phyloP scores from a whole-genome alignment of 2,113 vertebrate genomes.

The Bufo gargarizans region DNA sequence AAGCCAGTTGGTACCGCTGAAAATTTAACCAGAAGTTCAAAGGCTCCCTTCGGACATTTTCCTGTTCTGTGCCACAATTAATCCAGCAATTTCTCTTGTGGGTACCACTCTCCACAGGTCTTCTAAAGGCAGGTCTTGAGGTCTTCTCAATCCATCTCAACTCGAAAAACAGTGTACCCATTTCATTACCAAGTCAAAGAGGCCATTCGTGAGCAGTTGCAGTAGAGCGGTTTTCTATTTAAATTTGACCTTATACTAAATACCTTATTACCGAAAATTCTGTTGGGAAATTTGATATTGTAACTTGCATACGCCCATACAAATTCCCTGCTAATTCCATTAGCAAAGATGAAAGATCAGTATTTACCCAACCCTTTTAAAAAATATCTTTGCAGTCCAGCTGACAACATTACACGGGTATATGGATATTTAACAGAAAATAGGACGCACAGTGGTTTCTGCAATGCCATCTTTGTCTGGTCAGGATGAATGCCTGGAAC shows the following conservation, averaged over 20 bases:
- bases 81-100: conserved; percentile 20
- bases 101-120: not conserved
- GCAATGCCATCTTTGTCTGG: conserved; percentile 14
- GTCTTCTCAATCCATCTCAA: not conserved
- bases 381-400: conserved; percentile 37
- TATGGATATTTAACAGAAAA: conserved; percentile 21
- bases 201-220: not conserved
- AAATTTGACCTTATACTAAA: not conserved
- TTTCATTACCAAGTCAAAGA: conserved; percentile 5
- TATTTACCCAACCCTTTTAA: conserved; percentile 47
- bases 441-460: conserved; percentile 16
- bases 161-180: not conserved
- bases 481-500: not conserved
- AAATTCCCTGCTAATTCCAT: conserved; percentile 47
- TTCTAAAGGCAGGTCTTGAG: conserved; percentile 28
- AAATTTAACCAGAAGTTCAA: conserved; percentile 61
- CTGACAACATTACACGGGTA: conserved; percentile 3
- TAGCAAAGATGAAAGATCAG: conserved; percentile 19
- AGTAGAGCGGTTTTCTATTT: conserved; percentile 14
- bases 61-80: conserved; percentile 54
- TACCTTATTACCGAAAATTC: conserved; percentile 27
- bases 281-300: not conserved
- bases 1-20: conserved; percentile 55
- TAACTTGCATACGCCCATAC: not conserved
- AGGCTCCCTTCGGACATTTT: conserved; percentile 48